Evolutionary conservation across 2,113 vertebrate genomes (phyloP).

Genomic region (Acanthochromis polyacanthus): DNA sequence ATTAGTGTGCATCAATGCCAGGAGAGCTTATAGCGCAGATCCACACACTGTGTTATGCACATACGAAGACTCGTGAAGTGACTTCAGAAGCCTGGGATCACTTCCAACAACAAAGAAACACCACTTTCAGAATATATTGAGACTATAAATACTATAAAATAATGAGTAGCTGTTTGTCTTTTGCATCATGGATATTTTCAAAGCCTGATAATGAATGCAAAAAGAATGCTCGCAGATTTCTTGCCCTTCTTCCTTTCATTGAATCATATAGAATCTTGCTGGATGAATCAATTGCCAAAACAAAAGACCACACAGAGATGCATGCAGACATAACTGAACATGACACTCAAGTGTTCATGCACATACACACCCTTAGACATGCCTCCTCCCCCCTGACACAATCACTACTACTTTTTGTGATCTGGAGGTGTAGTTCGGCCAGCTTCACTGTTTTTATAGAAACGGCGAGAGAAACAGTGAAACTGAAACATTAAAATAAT

Average conservation of each 20-base stretch:
- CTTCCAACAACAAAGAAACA: slow-evolving; percentile 39
- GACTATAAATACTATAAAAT: slow-evolving; percentile 50
- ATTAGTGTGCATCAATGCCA: slow-evolving; percentile 66
- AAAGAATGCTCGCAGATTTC: slow-evolving; percentile 48
- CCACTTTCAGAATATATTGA: slow-evolving; percentile 42
- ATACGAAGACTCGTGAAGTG: slow-evolving; percentile 15
- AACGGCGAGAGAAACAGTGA: slow-evolving; percentile 56
- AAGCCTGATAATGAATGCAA: slow-evolving; percentile 71
- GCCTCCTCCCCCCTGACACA: neutral
- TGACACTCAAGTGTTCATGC: neutral
- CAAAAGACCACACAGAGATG: slow-evolving; percentile 25
- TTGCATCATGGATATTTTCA: slow-evolving; percentile 64
- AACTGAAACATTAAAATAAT: slow-evolving; percentile 76
- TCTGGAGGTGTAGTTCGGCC: slow-evolving; percentile 56
- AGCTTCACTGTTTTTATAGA: slow-evolving; percentile 61
- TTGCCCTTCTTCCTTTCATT: neutral
- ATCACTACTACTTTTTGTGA: slow-evolving; percentile 10
- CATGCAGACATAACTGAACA: slow-evolving; percentile 10
- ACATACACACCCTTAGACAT: neutral
- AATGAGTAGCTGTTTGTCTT: slow-evolving; percentile 48
- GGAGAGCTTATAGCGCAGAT: slow-evolving; percentile 28
- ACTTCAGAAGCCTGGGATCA: slow-evolving; percentile 24
- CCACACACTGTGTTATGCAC: slow-evolving; percentile 28
- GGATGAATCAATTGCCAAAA: slow-evolving; percentile 31
- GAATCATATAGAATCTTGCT: slow-evolving; percentile 28